Conservation (phyloP, 2,797 vertebrate species). For the Melopsittacus undulatus region DNA sequence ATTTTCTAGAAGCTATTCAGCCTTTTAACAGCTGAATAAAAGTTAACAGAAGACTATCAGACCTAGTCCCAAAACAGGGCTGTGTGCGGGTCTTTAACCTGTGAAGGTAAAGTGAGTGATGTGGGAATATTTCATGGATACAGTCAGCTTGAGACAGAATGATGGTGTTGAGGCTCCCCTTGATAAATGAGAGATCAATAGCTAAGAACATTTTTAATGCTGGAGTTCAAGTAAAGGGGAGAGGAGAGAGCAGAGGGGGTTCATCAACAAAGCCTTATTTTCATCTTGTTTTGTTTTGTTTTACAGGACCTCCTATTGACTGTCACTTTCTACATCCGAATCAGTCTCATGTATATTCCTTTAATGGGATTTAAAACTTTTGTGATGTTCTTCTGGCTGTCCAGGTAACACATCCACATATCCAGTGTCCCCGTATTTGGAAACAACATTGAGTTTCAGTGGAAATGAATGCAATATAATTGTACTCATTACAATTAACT, state of each 20-base stretch:
- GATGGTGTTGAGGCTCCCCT: background rate
- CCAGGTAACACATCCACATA: constrained; percentile 79
- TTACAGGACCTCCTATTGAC: constrained; percentile 85
- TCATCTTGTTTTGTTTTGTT: no score
- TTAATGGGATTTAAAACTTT: constrained; percentile 83
- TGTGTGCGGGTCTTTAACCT: background rate
- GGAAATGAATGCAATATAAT: background rate
- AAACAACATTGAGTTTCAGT: background rate
- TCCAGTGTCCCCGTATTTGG: background rate
- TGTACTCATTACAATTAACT: fast-evolving
- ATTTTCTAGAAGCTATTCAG: background rate
- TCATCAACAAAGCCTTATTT: background rate
- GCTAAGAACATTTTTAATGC: background rate
- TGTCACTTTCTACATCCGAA: constrained; percentile 83
- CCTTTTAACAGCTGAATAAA: background rate
- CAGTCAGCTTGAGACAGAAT: background rate
- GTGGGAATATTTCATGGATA: background rate
- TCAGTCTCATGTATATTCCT: constrained; percentile 80
- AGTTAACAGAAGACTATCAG: background rate
- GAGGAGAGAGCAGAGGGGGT: background rate
- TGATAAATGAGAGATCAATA: background rate
- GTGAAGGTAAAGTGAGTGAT: no score
- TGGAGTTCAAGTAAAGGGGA: background rate
- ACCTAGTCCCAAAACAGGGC: background rate
- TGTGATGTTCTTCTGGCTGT: constrained; percentile 80